A percentile compares a stretch with the other conserved stretches of the same genome.
phyloP scores from a whole-genome alignment of 2,797 vertebrate species.

The Rhodeus uyekii region DNA sequence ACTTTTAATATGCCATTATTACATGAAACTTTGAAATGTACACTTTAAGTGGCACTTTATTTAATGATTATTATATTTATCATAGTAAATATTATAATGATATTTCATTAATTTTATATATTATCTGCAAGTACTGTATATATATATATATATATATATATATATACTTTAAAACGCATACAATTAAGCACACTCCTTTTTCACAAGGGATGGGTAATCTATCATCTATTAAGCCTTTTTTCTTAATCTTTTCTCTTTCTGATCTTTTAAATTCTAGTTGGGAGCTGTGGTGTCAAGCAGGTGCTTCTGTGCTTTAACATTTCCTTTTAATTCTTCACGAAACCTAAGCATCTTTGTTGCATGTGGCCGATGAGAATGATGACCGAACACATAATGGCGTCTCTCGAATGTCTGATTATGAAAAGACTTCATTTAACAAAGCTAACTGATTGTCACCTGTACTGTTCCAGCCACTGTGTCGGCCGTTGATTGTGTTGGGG shows the following conservation, averaged over 20 bases:
- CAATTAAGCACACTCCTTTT: slow-evolving; percentile 12
- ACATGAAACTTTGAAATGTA: too few species aligned
- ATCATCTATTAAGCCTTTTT: not conserved
- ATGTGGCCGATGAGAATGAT: slow-evolving; percentile 6
- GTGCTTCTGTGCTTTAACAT: slow-evolving; percentile 22
- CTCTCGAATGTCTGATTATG: not conserved
- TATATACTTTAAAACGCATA: not conserved
- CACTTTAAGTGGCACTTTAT: not conserved
- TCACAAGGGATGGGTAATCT: slow-evolving; percentile 23
- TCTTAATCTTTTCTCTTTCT: slow-evolving; percentile 26
- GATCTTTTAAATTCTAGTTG: slow-evolving; percentile 47
- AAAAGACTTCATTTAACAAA: slow-evolving; percentile 62
- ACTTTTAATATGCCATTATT: too few species aligned
- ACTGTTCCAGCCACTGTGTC: slow-evolving; percentile 76
- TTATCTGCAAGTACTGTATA: not conserved
- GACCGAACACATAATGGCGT: not conserved
- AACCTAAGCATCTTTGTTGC: not conserved
- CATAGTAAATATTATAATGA: not conserved
- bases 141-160: too few species aligned
- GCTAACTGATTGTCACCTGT: slow-evolving; percentile 58
- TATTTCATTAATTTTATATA: not conserved
- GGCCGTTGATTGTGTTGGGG: slow-evolving; percentile 62
- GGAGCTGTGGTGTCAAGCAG: slow-evolving; percentile 60
- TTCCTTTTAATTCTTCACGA: slow-evolving; percentile 17
- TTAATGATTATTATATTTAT: not conserved